phyloP scores from a whole-genome alignment of 1,140 invertebrate species.

The Ericerus pela region DNA sequence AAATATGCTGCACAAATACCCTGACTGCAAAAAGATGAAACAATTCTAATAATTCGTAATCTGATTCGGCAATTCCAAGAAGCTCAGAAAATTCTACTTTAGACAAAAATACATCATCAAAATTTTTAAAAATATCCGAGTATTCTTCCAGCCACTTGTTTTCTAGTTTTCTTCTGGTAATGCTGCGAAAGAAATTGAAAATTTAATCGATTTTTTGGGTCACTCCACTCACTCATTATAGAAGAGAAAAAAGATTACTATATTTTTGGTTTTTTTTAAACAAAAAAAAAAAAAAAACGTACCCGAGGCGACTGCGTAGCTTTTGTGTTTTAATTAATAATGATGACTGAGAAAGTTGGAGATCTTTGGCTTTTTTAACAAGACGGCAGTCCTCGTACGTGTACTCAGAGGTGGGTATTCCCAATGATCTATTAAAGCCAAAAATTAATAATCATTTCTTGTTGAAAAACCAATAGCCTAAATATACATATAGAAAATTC shows the following conservation, averaged over 20 bases:
- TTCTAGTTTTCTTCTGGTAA: constrained; percentile 1
- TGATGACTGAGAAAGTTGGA: constrained; percentile 58
- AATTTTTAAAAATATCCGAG: background rate
- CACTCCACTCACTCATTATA: background rate
- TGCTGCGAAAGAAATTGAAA: background rate
- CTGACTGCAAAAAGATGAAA: background rate
- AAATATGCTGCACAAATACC: background rate
- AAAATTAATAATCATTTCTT: constrained; percentile 1
- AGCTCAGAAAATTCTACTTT: background rate
- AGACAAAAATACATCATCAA: background rate
- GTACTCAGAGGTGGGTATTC: constrained; percentile 75
- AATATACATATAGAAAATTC: background rate
- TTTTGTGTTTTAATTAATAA: constrained; percentile 62
- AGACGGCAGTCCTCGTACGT: constrained; percentile 82
- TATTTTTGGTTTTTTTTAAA: background rate
- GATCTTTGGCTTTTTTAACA: constrained; percentile 61
- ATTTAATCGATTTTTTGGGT: background rate
- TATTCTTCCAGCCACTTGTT: background rate
- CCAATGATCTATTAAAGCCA: constrained; percentile 49
- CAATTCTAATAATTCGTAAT: background rate
- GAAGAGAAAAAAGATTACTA: background rate
- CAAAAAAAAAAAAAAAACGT: constrained; percentile 21
- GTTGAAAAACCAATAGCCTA: background rate
- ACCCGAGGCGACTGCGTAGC: constrained; percentile 52
- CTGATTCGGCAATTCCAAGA: background rate